These are phyloP conservation scores for Tubulanus polymorphus DNA, from an alignment of 2,888 invertebrate species.

Conservation along the genomic window DNA sequence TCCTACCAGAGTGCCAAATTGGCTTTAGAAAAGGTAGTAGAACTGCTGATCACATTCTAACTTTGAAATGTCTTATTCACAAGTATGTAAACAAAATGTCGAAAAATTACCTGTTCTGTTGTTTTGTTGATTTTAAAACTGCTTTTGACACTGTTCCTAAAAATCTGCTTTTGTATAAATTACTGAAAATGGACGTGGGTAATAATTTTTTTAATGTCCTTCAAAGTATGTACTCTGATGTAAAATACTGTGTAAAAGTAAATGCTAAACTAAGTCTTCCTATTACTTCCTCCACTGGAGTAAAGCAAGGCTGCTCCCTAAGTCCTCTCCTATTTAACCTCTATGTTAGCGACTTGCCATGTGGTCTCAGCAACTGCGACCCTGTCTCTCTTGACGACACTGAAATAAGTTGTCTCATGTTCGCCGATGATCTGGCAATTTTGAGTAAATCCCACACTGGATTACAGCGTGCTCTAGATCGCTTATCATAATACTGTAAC, in stretches of 20 bases:
- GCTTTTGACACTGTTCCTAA: background rate
- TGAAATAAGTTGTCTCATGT: background rate
- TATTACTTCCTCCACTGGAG: background rate
- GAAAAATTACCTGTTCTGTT: background rate
- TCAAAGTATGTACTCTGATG: background rate
- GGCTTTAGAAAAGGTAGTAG: background rate
- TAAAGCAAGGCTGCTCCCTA: background rate
- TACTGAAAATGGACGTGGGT: background rate
- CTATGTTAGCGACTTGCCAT: background rate
- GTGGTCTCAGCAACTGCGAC: background rate
- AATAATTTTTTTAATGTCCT: background rate
- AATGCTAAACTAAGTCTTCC: background rate
- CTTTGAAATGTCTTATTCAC: background rate
- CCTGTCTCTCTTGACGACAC: background rate
- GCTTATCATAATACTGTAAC: background rate
- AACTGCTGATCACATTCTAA: background rate
- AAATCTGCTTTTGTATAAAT: background rate
- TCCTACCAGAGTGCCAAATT: background rate
- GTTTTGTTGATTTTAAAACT: slow-evolving; percentile 1
- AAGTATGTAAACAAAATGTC: background rate
- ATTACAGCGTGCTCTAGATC: background rate
- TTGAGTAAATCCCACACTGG: background rate
- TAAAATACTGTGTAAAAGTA: background rate
- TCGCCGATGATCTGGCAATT: background rate
- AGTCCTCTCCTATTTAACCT: background rate